Evolutionary conservation across 1,140 invertebrate genomes (phyloP).

Genomic region (Nephila pilipes): DNA sequence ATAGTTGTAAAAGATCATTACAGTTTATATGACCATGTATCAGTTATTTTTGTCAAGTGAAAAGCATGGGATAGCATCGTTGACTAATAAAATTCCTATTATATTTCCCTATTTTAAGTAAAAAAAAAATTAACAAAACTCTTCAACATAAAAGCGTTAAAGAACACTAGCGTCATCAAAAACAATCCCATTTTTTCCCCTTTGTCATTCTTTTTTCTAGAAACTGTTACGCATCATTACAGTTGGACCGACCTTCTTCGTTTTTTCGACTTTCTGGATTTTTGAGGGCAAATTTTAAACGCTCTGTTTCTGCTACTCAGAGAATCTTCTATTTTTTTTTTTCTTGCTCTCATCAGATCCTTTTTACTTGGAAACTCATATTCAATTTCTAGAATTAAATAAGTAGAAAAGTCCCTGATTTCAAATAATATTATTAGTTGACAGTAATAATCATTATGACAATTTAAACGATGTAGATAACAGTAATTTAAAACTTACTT

Average conservation of each 20-base stretch:
- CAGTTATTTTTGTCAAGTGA: too few species aligned
- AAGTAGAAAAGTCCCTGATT: neutral
- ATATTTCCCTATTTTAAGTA: too few species aligned
- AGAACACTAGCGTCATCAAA: neutral
- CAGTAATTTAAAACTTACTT: neutral
- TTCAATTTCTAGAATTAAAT: neutral
- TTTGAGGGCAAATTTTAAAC: conserved; percentile 67
- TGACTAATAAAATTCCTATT: too few species aligned
- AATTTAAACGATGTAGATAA: neutral
- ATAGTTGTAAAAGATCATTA: too few species aligned
- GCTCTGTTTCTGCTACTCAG: conserved; percentile 50
- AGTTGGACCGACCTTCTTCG: conserved; percentile 29
- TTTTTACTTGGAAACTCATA: neutral
- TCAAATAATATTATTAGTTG: neutral
- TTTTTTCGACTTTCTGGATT: conserved; percentile 45
- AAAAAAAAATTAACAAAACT: neutral
- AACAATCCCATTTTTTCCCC: neutral
- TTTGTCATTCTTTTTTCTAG: neutral
- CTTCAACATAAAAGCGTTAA: neutral
- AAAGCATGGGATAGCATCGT: too few species aligned
- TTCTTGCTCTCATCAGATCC: neutral
- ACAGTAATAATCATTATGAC: neutral
- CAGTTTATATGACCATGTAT: too few species aligned
- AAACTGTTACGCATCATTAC: conserved; percentile 46
- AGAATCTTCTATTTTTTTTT: neutral